Percentiles rank a stretch among this genome's conserved stretches.
phyloP scores from a whole-genome alignment of 2,113 vertebrate genomes.

The Pluvianellus socialis region DNA sequence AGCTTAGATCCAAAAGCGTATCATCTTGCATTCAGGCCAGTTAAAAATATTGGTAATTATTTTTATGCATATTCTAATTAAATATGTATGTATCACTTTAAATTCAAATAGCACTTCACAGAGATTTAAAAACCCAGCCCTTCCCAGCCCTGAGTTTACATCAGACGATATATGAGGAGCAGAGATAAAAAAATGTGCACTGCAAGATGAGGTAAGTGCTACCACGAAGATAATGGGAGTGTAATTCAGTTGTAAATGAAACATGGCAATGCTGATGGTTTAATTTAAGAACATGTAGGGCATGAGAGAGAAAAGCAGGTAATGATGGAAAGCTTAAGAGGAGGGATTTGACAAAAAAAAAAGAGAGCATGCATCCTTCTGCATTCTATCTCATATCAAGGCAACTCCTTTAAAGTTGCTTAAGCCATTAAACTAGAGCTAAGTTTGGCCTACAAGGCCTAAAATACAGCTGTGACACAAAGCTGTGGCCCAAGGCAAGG shows the following conservation, averaged over 20 bases:
- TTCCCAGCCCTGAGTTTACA: background rate
- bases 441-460: background rate
- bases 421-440: background rate
- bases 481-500: background rate
- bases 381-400: background rate
- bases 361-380: background rate
- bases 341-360: background rate
- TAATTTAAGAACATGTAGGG: background rate
- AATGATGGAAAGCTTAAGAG: background rate
- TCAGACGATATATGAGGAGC: background rate
- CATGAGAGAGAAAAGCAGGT: background rate
- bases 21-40: background rate
- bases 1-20: conserved; percentile 7
- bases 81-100: conserved; percentile 45
- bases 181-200: background rate
- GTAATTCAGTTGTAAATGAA: background rate
- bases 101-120: conserved; percentile 46
- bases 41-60: conserved; percentile 39
- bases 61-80: conserved; percentile 38
- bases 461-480: background rate
- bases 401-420: background rate
- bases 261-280: background rate
- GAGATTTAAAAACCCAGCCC: background rate
- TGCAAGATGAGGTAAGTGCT: background rate
- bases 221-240: background rate